Base-by-base conservation (phyloP, 92 coral and sea anemone species). In the Paragorgia papillata region DNA sequence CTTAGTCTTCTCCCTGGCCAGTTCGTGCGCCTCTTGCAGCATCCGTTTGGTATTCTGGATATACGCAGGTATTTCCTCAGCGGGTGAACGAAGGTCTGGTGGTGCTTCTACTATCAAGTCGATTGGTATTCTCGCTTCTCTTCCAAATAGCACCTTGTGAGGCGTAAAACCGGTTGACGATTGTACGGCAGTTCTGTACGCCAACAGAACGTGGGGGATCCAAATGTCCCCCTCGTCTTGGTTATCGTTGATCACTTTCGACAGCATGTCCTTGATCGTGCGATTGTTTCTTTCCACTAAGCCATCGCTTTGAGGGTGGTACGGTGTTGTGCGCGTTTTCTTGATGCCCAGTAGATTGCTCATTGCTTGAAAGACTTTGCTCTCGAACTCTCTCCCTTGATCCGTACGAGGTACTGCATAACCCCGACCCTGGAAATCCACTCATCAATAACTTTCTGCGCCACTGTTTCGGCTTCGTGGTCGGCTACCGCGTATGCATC, bases 381-480 rank as follows among this genome's bases (percentile, higher is more conserved):
- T 33, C 29, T 62, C 68, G 44, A 62, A 62, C 33, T 62, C 68
- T 13, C 68, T 28, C 1, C 68, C 68, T 25, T 62, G 68, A 19
- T 62, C 68, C 3, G 68, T 62, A 62, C 29, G 68, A 62, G 14
- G 3, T 62, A 3, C 24, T 62, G 68, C 68, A 62, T 62, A 1
- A 62, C 68, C 19, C 68, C 68, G 2, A 48, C 53, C 17, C 79
- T 29, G 25, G 79, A 73, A 37, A 73, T n/a, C 79, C 79, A 73
- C 33, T 30, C 79, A 7, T 73, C 79, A 15, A 73, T 37, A 9
- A 73, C 25, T 25, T 73, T 73, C 67, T 31, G 17, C 29, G 79
- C 69, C 14, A 73, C 64, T n/a, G 79, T 73, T 28, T 9, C 64
- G 19, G 79, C 79, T 20, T 73, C 64, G 53, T 73, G 79, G 29